Evolutionary conservation across 2,888 invertebrate species (phyloP).

Genomic region (Thereva nobilitata): DNA sequence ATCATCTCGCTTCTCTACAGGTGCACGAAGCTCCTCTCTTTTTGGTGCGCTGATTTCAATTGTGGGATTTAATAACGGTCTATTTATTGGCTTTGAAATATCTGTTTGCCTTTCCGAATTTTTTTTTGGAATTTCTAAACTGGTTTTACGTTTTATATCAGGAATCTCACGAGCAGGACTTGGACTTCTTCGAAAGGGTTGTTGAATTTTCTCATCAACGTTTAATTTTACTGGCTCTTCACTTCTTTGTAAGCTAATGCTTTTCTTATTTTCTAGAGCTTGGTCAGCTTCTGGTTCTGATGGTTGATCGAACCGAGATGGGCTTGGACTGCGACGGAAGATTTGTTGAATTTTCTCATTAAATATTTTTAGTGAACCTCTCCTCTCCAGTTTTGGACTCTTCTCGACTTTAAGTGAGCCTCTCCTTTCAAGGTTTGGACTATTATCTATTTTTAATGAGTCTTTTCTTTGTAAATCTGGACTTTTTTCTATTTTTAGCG

Average conservation of each 20-base stretch:
- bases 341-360: slow-evolving; percentile 37
- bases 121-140: slow-evolving; percentile 8
- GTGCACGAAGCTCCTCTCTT: slow-evolving; percentile 39
- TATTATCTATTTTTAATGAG: background rate
- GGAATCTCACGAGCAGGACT: slow-evolving; percentile 44
- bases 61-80: slow-evolving; percentile 44
- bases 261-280: slow-evolving; percentile 7
- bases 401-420: slow-evolving; percentile 4
- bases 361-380: slow-evolving; percentile 13
- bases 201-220: slow-evolving; percentile 50
- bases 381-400: slow-evolving; percentile 14
- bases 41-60: slow-evolving; percentile 54
- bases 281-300: slow-evolving; percentile 29
- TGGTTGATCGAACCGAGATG: slow-evolving; percentile 27
- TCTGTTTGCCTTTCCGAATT: slow-evolving; percentile 2
- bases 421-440: background rate
- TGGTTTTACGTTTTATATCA: background rate
- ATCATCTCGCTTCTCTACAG: slow-evolving; percentile 54
- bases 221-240: slow-evolving; percentile 52
- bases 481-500: background rate
- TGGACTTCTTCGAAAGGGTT: slow-evolving; percentile 47
- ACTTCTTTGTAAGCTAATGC: slow-evolving; percentile 51
- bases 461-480: background rate
- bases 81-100: slow-evolving; percentile 5
- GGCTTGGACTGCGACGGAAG: slow-evolving; percentile 35